Evolutionary conservation across 2,888 invertebrate species (phyloP), one percentile per base, ranked within the genome.

Genomic region (Calliphora vomitoria): DNA sequence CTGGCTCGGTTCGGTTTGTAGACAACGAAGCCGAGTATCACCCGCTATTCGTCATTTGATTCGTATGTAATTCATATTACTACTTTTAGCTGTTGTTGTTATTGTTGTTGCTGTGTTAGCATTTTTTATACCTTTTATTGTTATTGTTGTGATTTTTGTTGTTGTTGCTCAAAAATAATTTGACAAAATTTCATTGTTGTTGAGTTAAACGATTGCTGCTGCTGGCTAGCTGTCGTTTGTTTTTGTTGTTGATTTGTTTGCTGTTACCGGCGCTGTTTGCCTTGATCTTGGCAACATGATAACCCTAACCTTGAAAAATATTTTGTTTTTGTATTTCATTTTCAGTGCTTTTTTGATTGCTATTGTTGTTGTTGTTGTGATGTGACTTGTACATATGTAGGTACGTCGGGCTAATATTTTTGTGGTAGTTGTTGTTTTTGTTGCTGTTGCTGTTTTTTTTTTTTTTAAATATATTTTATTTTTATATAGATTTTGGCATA

Each of bases 251-350:
- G 82, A 60, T 71, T 75, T 68, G 68, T 13, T 80, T 82, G 85
- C 81, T 84, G 88, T 79, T 84, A 71, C 84, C 86, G 76, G 78
- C 89, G 82, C 88, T 82, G 88, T 82, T 89, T 86, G 89, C 92
- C 92, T 92, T 92, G 92, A 92, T 92, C 92, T 92, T 92, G 92
- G 90, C 91, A 92, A 92, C 90, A 90, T 92, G 92, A 92, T 92
- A 92, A 92, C 92, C 91, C 91, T 90, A 92, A 92, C 92, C 92
- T 87, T 89, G 81, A 84, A 84, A 81, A 81, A 31, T 83, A 58
- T 75, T 71, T 82, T 79, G 62, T 82, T 88, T 81, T 89, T 87
- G 88, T 90, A 89, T 44, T 44, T 44, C 13, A 83, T 83, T 75
- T 86, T 79, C 64, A 62, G 74, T 62, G 69, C 11, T 84, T 85